Evolutionary conservation across 2,797 vertebrate genomes (phyloP), one percentile per base, ranked within the genome.

Genomic region (Tragelaphus eurycerus): DNA sequence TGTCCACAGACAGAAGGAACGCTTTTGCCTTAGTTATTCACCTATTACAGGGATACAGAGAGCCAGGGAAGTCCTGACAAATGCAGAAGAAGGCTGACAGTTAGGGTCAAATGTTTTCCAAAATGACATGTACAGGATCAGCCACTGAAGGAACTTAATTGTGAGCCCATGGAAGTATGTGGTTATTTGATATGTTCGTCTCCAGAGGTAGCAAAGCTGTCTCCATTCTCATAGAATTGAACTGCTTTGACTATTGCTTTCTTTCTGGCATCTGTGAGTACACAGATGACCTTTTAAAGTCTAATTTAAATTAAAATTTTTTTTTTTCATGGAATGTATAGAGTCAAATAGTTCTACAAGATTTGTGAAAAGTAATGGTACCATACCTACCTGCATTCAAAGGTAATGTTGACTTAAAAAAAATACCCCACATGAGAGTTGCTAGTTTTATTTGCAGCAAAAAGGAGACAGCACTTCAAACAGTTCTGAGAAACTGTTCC

Each of bases 81-180:
- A 89, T 4, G 52, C 78, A 0, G 0, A 90, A 43, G 9, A 74
- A 12, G 90, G 38, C 3, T 57, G 82, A 95, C 15, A 52, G 74
- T 55, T 96, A 34, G 89, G 91, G 78, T 82, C 88, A 95, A 85
- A 71, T 96, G 2, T 60, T 97, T 97, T 96, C 71, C 74, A 52
- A 96, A 97, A 96, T 16, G 52, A 54, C 1, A 78, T 76, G 4
- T 7, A 14, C n/a, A 34, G 14, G 59, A 98, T 71, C 7, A 91
- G 86, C 19, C 46, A 48, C 16, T 43, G 55, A 96, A 97, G 82
- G 92, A n/a, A 23, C 27, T 23, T 93, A 82, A 89, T 89, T 94
- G 78, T 62, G 95, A 48, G 79, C 46, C 60, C 0, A 27, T 7
- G 19, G 0, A n/a, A 95, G 0, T 3, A 12, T 8, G 38, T 54